phyloP scores from a whole-genome alignment of 2,888 invertebrate genomes.

The Xanthorhoe designata region DNA sequence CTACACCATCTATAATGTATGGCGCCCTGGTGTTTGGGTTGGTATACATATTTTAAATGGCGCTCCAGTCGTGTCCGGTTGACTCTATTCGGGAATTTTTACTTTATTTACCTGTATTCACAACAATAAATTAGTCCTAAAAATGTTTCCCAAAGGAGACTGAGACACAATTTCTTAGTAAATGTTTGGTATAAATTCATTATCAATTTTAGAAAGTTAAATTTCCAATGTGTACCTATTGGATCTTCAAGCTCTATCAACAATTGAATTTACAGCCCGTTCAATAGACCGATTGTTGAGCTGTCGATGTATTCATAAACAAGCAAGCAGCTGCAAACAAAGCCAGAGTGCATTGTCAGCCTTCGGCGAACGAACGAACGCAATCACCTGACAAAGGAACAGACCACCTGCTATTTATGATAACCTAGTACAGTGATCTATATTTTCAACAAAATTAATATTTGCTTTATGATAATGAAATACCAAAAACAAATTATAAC shows the following conservation, averaged over 20 bases:
- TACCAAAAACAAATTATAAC: no score
- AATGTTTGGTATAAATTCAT: no score
- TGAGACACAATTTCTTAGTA: no score
- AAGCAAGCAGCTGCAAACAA: conserved; percentile 47
- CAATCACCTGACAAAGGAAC: conserved; percentile 38
- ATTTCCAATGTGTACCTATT: not conserved
- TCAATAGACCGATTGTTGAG: conserved; percentile 23
- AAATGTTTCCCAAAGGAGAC: no score
- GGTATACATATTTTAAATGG: conserved; percentile 30
- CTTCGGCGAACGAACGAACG: conserved; percentile 17
- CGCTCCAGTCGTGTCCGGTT: conserved; percentile 18
- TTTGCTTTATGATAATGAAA: no score
- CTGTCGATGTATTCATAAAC: conserved; percentile 41
- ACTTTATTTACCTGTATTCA: not conserved
- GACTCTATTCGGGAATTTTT: conserved; percentile 13
- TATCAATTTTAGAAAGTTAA: not conserved
- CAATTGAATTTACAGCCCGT: conserved; percentile 5
- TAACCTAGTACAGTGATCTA: conserved; percentile 32
- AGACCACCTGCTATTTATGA: conserved; percentile 31
- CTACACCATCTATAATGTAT: conserved; percentile 34
- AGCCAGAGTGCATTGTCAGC: conserved; percentile 44
- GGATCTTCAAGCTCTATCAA: not conserved
- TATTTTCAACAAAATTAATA: conserved; percentile 4
- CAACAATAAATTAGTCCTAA: no score
- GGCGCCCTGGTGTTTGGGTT: conserved; percentile 27